Evolutionary conservation across 2,888 invertebrate species (phyloP).

Genomic region (Tachina fera): DNA sequence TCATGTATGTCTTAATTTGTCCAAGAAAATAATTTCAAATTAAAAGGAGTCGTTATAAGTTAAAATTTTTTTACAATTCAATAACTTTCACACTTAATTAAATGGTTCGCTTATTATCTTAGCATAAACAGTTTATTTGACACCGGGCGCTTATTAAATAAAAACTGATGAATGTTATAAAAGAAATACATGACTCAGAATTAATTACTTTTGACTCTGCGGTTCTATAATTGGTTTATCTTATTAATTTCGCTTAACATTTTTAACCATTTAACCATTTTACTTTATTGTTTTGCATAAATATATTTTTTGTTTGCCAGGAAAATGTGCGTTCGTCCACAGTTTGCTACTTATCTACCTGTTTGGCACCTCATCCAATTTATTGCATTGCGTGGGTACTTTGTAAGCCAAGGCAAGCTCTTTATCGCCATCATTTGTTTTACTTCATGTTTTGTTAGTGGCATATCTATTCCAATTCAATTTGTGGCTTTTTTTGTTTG

Average conservation of each 20-base stretch:
- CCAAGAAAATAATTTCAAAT: too few relatives aligned
- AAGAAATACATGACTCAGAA: not conserved
- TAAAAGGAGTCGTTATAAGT: too few relatives aligned
- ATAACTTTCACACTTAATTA: slow-evolving; percentile 26
- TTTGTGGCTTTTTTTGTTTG: not conserved
- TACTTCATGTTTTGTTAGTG: slow-evolving; percentile 37
- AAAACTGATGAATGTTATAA: not conserved
- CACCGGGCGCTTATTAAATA: not conserved
- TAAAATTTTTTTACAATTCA: not conserved
- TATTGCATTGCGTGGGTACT: slow-evolving; percentile 70
- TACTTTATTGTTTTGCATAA: slow-evolving; percentile 46
- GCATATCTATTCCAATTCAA: slow-evolving; percentile 20
- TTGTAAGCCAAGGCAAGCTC: slow-evolving; percentile 25
- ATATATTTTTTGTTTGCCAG: slow-evolving; percentile 8
- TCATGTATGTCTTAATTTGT: too few relatives aligned
- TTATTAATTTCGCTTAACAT: slow-evolving; percentile 31
- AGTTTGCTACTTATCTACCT: slow-evolving; percentile 61
- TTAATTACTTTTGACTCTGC: not conserved
- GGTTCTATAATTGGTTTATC: slow-evolving; percentile 44
- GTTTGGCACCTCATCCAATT: slow-evolving; percentile 57
- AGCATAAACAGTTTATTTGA: not conserved
- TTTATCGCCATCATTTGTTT: slow-evolving; percentile 70
- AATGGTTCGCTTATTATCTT: slow-evolving; percentile 26
- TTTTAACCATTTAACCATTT: slow-evolving; percentile 12
- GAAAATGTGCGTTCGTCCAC: slow-evolving; percentile 28